Base-by-base conservation (phyloP, 1,140 invertebrate genomes). In the Drosophila murphyi region DNA sequence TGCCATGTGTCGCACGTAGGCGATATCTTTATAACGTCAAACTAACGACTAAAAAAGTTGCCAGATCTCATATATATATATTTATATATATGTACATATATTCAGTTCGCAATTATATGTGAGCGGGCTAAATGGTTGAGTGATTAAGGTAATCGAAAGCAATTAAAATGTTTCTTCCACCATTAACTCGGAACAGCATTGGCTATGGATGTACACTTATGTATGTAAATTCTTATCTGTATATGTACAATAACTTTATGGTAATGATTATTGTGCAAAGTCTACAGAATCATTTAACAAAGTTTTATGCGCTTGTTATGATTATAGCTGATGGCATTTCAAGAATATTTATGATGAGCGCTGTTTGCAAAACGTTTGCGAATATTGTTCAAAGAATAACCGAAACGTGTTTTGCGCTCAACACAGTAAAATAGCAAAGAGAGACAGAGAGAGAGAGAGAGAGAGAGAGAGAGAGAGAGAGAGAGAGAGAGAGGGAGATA, bases 1-100 rank as follows among this genome's bases (percentile, higher is more conserved):
- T 20, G 20, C 20, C 28, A 32, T 41, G 50, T 34, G 7, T 5
- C 29, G 59, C 54, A 68, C 29, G n/a, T 41, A 6, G n/a, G 47
- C 43, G 48, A 48, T 41, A 68, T 41, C 54, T 68, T 50, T 68
- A 59, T 47, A 65, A 12, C n/a, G 12, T 55, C 52, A 8, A 67
- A 34, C 50, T n/a, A 31, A 8, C 3, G 20, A 12, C 2, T 7
- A 29, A 48, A 3, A 12, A 37, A 32, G 35, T 52, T 51, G 8
- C 2, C 34, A 35, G 32, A 31, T n/a, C 8, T 51, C 20, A 51
- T 51, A 51, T 48, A 4, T 20, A 29, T 29, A 48, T 50, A 50
- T 51, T 32, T 48, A 4, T 20, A 29, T 29, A 48, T 50, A 50
- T 10, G 8, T 31, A 3, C 10, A 48, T 29, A n/a, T 10, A 20